Percentiles rank a stretch among this genome's conserved stretches.
Evolutionary conservation across 2,797 vertebrate species (phyloP).

Genomic region (Coracias cyanogaster): DNA sequence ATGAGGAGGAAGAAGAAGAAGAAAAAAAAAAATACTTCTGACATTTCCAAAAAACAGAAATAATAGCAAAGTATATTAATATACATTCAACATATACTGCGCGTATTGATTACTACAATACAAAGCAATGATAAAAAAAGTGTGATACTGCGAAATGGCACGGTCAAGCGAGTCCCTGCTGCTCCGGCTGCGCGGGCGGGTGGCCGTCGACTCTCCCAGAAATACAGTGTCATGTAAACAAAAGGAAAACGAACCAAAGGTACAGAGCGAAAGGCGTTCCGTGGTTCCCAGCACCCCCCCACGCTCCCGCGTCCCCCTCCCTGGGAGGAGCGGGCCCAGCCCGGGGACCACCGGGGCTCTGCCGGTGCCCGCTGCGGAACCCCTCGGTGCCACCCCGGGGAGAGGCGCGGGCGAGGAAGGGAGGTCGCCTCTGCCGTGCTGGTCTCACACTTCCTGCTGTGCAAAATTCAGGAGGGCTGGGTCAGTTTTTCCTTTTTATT

Average conservation of each 20-base stretch:
- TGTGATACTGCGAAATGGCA: slow-evolving; percentile 74
- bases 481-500: neutral
- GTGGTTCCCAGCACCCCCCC: neutral
- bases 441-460: slow-evolving; percentile 69
- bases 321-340: too few species aligned
- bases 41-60: slow-evolving; percentile 83
- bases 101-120: slow-evolving; percentile 81
- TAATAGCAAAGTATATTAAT: slow-evolving; percentile 81
- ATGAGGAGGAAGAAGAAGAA: slow-evolving; percentile 79
- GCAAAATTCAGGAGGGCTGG: slow-evolving; percentile 61
- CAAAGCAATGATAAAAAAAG: slow-evolving; percentile 80
- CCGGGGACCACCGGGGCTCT: too few species aligned
- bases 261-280: neutral
- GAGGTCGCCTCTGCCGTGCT: slow-evolving; percentile 35
- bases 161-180: neutral
- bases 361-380: too few species aligned
- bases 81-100: slow-evolving; percentile 85
- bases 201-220: slow-evolving; percentile 43
- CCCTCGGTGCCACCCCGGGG: neutral
- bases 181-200: neutral
- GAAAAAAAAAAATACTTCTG: slow-evolving; percentile 77
- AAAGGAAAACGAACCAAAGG: slow-evolving; percentile 62
- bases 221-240: slow-evolving; percentile 72
- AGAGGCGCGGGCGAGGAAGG: neutral
- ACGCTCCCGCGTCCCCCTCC: too few species aligned